Conservation (phyloP, 2,113 vertebrate species). For the Sarotherodon lohbergeri region DNA sequence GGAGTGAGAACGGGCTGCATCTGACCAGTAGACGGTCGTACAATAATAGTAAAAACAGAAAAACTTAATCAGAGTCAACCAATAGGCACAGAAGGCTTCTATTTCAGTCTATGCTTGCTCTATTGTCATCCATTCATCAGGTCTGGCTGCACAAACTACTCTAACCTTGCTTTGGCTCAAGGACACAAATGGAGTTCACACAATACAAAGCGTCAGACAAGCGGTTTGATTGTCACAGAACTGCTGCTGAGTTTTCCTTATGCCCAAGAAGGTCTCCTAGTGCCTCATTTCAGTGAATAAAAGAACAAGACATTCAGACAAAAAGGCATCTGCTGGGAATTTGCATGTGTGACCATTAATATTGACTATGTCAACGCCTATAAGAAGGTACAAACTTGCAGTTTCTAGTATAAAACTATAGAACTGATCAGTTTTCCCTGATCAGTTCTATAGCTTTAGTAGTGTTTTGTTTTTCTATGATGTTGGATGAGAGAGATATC, state of each 20-base stretch:
- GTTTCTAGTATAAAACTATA: background rate
- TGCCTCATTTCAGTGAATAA: background rate
- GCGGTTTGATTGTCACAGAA: slow-evolving; percentile 1
- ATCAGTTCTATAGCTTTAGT: background rate
- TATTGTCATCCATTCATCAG: background rate
- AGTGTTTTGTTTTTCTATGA: background rate
- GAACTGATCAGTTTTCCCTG: background rate
- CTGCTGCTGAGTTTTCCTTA: background rate
- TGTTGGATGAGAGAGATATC: background rate
- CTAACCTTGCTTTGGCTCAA: background rate
- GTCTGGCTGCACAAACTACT: background rate
- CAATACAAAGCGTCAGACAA: background rate
- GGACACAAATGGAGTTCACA: background rate
- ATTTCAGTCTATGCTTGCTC: background rate
- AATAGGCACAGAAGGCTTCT: background rate
- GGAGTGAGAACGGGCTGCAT: background rate
- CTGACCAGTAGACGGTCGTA: background rate
- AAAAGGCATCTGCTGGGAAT: background rate
- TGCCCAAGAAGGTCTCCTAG: background rate
- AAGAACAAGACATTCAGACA: background rate
- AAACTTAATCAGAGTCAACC: slow-evolving; percentile 32
- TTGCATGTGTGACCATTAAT: background rate
- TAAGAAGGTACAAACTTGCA: background rate
- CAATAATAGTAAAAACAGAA: slow-evolving; percentile 8
- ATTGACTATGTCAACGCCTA: background rate